These are phyloP conservation scores for Ailurus styani DNA, from an alignment of 2,113 vertebrate species.

Conservation along the genomic window DNA sequence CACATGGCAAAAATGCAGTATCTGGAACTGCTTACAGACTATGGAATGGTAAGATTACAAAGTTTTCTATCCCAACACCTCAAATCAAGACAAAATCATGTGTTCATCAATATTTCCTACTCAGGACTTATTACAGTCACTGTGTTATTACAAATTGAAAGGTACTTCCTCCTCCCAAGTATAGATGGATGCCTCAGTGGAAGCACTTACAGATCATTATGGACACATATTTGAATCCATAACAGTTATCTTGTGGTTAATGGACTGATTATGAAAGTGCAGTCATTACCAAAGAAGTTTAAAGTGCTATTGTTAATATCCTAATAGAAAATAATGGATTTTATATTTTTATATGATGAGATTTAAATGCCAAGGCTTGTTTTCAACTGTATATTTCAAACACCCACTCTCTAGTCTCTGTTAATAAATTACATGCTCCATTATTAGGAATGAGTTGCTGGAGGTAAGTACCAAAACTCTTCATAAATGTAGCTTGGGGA, in stretches of 20 bases:
- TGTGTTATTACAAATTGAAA: neutral
- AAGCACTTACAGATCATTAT: neutral
- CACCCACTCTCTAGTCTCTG: neutral
- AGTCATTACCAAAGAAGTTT: conserved; percentile 7
- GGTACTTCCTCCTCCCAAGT: neutral
- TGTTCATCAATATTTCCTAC: neutral
- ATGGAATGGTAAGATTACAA: neutral
- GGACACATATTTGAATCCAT: neutral
- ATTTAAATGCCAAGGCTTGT: conserved; percentile 50
- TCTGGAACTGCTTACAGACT: neutral
- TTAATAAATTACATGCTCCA: conserved; percentile 49
- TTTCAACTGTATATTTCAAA: conserved; percentile 50
- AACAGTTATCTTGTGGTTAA: conserved; percentile 32
- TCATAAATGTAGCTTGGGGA: conserved; percentile 8
- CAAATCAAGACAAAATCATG: neutral
- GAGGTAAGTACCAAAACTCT: neutral
- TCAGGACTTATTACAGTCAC: neutral
- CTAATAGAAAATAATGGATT: conserved; percentile 53
- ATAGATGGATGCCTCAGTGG: neutral
- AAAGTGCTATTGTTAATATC: conserved; percentile 36
- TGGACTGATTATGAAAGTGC: conserved; percentile 27
- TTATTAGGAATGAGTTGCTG: conserved; percentile 32
- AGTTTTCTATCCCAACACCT: neutral
- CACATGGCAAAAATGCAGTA: neutral
- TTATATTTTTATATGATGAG: conserved; percentile 38